Conservation (phyloP, 2,888 invertebrate genomes). For the Oscheius sp. region DNA sequence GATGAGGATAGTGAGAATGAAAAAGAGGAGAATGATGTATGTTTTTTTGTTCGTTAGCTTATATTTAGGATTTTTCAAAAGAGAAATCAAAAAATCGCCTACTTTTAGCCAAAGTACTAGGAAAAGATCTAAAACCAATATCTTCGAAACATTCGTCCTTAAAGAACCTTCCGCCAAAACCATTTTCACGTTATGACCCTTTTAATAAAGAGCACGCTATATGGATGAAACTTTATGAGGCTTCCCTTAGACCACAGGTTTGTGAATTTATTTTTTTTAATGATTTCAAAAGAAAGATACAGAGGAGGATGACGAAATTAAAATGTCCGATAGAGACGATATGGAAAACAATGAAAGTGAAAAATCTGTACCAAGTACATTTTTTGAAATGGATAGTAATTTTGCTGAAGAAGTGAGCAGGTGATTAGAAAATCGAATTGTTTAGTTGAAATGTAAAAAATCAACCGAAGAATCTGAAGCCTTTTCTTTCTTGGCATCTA, state of each 20-base stretch:
- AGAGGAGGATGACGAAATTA: conserved; percentile 8
- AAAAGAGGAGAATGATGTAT: conserved; percentile 20
- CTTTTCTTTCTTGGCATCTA: conserved; percentile 46
- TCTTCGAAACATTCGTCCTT: conserved; percentile 28
- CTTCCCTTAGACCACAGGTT: neutral
- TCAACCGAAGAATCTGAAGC: conserved; percentile 22
- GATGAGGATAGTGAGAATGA: conserved; percentile 33
- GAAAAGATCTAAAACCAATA: conserved; percentile 35
- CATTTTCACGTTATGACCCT: conserved; percentile 58
- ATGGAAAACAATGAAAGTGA: neutral
- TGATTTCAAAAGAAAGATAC: conserved; percentile 11
- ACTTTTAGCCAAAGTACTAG: conserved; percentile 55
- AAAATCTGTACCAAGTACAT: conserved; percentile 23
- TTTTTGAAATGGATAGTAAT: conserved; percentile 49
- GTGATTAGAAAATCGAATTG: no score
- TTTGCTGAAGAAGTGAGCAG: conserved; percentile 56
- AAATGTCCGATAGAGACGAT: neutral
- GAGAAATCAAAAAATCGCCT: conserved; percentile 53
- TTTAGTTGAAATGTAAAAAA: neutral
- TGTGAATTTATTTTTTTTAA: neutral
- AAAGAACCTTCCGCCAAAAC: no score
- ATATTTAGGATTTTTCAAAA: conserved; percentile 38
- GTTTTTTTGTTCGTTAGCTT: neutral
- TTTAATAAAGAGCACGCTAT: conserved; percentile 57
- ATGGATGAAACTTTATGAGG: conserved; percentile 52